Evolutionary conservation across 2,113 vertebrate species (phyloP).

Genomic region (Apeltes quadracus): DNA sequence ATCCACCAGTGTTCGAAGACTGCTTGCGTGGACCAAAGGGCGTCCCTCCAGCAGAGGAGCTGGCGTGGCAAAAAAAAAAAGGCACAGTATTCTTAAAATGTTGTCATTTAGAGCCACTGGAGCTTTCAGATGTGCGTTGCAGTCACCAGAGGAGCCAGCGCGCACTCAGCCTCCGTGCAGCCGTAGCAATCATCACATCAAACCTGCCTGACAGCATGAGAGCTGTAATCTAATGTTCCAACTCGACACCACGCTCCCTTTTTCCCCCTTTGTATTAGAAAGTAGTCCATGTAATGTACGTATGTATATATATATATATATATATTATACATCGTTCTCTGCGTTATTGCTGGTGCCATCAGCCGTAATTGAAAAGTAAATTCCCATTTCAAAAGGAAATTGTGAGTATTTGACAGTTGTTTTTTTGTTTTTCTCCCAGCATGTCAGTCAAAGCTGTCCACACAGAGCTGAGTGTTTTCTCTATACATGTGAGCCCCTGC

Average conservation of each 20-base stretch:
- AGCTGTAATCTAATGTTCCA: not conserved
- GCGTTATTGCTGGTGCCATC: slow-evolving; percentile 13
- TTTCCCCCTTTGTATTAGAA: not conserved
- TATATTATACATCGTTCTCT: no score
- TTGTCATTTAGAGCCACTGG: not conserved
- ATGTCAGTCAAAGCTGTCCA: slow-evolving; percentile 8
- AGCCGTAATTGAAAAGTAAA: slow-evolving; percentile 1
- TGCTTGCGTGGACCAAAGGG: not conserved
- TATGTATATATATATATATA: no score
- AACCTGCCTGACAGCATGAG: slow-evolving; percentile 13
- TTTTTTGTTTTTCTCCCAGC: not conserved
- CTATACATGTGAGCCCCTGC: not conserved
- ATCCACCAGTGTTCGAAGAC: not conserved
- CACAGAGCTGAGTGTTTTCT: not conserved
- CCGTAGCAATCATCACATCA: not conserved
- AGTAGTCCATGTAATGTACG: not conserved
- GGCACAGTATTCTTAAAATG: not conserved
- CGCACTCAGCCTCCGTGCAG: not conserved
- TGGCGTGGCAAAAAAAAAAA: not conserved
- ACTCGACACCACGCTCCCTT: not conserved
- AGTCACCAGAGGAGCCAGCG: not conserved
- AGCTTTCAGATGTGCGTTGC: not conserved
- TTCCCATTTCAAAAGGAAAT: not conserved
- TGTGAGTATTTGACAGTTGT: not conserved
- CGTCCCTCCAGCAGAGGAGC: not conserved